Conservation (phyloP, 2,113 vertebrate species). For the Xiphophorus couchianus region DNA sequence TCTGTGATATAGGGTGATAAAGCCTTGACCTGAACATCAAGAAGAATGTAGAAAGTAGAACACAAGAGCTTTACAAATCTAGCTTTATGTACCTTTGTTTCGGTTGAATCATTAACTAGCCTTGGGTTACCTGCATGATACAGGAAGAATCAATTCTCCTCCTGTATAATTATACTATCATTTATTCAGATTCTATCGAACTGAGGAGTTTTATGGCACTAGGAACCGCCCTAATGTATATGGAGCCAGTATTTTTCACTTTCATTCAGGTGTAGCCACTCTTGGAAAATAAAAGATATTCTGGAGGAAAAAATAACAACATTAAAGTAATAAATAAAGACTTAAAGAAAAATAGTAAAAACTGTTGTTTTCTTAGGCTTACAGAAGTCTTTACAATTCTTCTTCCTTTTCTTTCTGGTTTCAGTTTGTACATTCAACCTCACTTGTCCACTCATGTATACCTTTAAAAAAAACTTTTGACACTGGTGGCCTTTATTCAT, state of each 20-base stretch:
- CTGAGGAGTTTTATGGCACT: constrained; percentile 52
- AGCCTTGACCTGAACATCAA: constrained; percentile 48
- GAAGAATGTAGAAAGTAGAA: constrained; percentile 20
- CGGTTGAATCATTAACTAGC: constrained; percentile 65
- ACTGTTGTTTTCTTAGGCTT: not conserved
- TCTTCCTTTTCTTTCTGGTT: not conserved
- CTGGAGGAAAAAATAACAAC: not conserved
- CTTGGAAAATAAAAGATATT: constrained; percentile 3
- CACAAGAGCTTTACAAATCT: constrained; percentile 29
- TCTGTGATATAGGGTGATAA: constrained; percentile 59
- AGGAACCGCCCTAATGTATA: constrained; percentile 43
- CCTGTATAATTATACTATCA: constrained; percentile 72
- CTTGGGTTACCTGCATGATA: constrained; percentile 71
- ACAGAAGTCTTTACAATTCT: not conserved
- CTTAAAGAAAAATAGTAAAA: not conserved
- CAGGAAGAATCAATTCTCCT: constrained; percentile 69
- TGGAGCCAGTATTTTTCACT: constrained; percentile 39
- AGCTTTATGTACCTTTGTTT: constrained; percentile 42
- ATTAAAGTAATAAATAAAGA: not conserved
- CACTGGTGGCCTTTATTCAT: no score
- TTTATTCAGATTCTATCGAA: constrained; percentile 66
- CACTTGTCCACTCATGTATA: not conserved
- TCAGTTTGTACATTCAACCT: not conserved
- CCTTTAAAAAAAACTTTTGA: no score
- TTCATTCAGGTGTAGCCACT: constrained; percentile 15